Conservation (phyloP, 2,888 invertebrate species). For the Hyposoter didymator region DNA sequence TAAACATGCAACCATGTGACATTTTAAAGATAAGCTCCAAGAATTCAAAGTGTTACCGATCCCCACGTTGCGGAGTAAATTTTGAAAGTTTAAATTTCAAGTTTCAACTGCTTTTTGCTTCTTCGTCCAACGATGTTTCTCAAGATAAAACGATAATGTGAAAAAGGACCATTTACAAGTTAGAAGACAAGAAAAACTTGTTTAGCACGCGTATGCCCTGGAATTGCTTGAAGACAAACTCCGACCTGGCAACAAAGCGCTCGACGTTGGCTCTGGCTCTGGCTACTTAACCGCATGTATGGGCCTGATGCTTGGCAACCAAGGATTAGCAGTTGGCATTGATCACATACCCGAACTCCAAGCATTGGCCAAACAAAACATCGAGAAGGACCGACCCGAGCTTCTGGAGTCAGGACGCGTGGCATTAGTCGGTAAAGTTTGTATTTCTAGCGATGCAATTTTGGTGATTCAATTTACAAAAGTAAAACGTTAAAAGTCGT, state of each 20-base stretch:
- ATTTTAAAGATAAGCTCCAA: no score
- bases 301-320: conserved; percentile 92
- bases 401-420: conserved; percentile 89
- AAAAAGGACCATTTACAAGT: conserved; percentile 66
- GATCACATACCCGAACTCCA: conserved; percentile 96
- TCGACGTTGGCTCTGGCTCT: conserved; percentile 97
- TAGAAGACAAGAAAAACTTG: conserved; percentile 70
- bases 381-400: conserved; percentile 89
- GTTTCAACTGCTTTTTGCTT: not conserved
- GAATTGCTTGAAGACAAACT: conserved; percentile 93
- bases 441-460: not conserved
- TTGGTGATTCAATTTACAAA: not conserved
- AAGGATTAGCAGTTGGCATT: conserved; percentile 91
- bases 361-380: conserved; percentile 90
- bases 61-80: not conserved
- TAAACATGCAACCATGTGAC: no score
- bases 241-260: conserved; percentile 90
- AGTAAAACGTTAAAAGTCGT: not conserved
- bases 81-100: not conserved
- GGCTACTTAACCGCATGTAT: conserved; percentile 97
- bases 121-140: not conserved
- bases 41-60: no score
- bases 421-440: conserved; percentile 88
- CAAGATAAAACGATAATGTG: conserved; percentile 30
- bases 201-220: conserved; percentile 95